Conservation (phyloP, 2,797 vertebrate genomes). For the Acanthis flammea region DNA sequence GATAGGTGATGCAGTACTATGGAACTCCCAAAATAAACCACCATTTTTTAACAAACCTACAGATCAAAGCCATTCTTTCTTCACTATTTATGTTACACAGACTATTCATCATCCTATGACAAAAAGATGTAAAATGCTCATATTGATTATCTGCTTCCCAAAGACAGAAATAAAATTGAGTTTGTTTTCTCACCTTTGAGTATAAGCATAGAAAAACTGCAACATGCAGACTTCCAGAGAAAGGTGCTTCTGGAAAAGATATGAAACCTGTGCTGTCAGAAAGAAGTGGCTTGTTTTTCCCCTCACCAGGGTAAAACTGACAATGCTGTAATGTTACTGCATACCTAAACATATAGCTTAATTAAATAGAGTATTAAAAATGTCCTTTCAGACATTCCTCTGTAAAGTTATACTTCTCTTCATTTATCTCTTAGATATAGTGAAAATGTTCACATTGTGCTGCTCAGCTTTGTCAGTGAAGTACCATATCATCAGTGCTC, state of each 20-base stretch:
- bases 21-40: not conserved
- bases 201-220: constrained; percentile 98
- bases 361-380: not conserved
- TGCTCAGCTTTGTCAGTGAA: not conserved
- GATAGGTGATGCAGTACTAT: not conserved
- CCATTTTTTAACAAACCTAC: not conserved
- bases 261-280: constrained; percentile 10
- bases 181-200: constrained; percentile 88
- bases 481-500: not conserved
- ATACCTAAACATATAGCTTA: not conserved
- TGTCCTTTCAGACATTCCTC: not conserved
- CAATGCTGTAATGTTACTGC: not conserved
- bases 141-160: not conserved
- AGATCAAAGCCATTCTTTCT: not conserved
- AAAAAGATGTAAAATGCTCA: not conserved
- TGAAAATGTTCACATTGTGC: not conserved
- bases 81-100: not conserved
- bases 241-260: constrained; percentile 89
- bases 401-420: not conserved
- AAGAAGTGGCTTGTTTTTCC: not conserved
- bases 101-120: not conserved
- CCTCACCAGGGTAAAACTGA: not conserved
- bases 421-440: not conserved
- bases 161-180: not conserved
- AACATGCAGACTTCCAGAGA: constrained; percentile 99